Evolutionary conservation across 1,140 invertebrate genomes (phyloP).

Genomic region (Apis mellifera): DNA sequence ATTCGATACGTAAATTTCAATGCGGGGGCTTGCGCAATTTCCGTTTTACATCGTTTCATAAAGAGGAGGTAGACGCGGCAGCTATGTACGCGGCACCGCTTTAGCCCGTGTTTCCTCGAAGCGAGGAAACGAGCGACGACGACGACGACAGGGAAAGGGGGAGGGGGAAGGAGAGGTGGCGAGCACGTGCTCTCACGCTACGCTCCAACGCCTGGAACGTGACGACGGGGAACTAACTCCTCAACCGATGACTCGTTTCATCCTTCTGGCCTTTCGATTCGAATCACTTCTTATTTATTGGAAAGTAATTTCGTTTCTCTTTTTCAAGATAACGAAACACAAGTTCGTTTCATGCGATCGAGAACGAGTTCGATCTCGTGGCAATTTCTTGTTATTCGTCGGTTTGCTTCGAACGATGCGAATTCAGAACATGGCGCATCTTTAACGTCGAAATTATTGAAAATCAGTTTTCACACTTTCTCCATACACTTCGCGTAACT

Average conservation of each 20-base stretch:
- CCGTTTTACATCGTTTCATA: conserved; percentile 14
- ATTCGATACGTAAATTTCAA: conserved; percentile 18
- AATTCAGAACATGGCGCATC: no score
- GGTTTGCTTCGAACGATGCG: no score
- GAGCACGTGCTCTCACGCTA: background rate
- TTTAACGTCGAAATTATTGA: no score
- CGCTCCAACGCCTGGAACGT: conserved; percentile 22
- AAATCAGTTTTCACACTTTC: no score
- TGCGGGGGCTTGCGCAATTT: background rate
- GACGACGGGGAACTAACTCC: background rate
- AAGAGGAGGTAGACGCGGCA: background rate
- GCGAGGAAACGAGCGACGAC: background rate
- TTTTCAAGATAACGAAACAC: background rate
- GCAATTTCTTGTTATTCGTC: no score
- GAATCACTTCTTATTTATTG: background rate
- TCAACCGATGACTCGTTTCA: background rate
- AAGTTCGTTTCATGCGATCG: background rate
- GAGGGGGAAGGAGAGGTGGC: no score
- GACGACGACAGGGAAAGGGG: background rate
- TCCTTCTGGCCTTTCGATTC: background rate
- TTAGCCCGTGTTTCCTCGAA: conserved; percentile 8
- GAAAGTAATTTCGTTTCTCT: no score
- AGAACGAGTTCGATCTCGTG: background rate
- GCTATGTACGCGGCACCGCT: conserved; percentile 26
- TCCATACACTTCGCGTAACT: no score